Evolutionary conservation across 64 coral and sea anemone species (phyloP), one percentile per base, ranked within the genome.

Genomic region (Stichodactyla mertensii): DNA sequence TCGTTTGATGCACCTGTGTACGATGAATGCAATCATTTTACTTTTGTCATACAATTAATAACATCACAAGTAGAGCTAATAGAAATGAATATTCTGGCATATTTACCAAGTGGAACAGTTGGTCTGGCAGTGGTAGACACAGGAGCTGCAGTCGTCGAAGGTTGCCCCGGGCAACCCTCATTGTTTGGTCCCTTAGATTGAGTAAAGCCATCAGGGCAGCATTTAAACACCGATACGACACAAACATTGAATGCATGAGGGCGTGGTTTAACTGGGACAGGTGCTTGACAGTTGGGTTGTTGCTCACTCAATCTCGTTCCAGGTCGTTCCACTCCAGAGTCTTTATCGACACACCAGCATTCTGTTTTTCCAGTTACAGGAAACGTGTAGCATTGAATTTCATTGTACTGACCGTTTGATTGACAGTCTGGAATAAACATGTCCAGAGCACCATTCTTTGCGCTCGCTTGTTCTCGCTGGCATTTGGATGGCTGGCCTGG

Each of bases 301-400:
- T 52, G 27, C 54, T 84, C 88, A 14, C 15, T 86, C 5, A 93
- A 10, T 8, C 91, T 82, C 4, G 91, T 97, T 57, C 88, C 94
- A 77, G 86, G 28, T 70, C 87, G 52, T 60, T 97, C 94, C 6
- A 77, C 83, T 19, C 94, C 94, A 8, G 84, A 87, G 8, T 90
- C 74, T 61, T 93, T 83, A 20, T 97, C 86, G 57, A 97, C 94
- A 77, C 94, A 97, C 94, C 94, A 97, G 20, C 94, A 97, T 77
- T 89, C 85, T 0, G 85, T 92, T 55, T 81, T 89, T 27, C 82
- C 91, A 84, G 55, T 97, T 19, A 71, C 71, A 59, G 94, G 79
- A 22, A 77, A 97, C 1, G 78, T 93, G 82, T 97, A 97, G 52
- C 94, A 97, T 52, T 96, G 94, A 6, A 96, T 64, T 27, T 89